These are phyloP conservation scores for Channa maculata DNA, from an alignment of 2,113 vertebrate species.

Conservation along the genomic window DNA sequence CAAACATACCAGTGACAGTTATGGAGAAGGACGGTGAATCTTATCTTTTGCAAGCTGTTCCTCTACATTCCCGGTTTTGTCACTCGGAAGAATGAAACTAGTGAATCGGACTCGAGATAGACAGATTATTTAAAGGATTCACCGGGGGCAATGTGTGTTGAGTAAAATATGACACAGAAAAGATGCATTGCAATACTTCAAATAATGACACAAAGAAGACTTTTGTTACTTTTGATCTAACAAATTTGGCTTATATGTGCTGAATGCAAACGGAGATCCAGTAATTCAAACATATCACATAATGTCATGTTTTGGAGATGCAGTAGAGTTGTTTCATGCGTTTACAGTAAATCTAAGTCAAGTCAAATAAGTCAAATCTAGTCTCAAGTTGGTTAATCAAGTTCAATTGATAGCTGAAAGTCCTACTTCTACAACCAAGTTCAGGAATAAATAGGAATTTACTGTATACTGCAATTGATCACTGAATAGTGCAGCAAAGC, in stretches of 20 bases:
- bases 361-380: too few species aligned
- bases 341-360: background rate
- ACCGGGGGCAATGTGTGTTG: too few species aligned
- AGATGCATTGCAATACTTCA: too few species aligned
- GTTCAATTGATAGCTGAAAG: background rate
- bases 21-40: background rate
- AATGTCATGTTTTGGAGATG: too few species aligned
- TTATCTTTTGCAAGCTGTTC: conserved; percentile 18
- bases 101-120: too few species aligned
- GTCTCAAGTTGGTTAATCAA: background rate
- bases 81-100: conserved; percentile 15
- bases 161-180: too few species aligned
- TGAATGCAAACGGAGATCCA: background rate
- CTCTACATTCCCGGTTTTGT: conserved; percentile 40
- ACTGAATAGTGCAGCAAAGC: background rate
- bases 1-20: conserved; percentile 47
- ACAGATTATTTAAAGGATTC: too few species aligned
- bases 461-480: background rate
- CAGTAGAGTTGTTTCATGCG: background rate
- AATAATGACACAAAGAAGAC: background rate
- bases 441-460: background rate
- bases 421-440: background rate
- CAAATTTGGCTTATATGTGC: too few species aligned
- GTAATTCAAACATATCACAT: too few species aligned
- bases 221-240: too few species aligned